phyloP scores from a whole-genome alignment of 2,797 vertebrate genomes.

The Microtus agrestis region DNA sequence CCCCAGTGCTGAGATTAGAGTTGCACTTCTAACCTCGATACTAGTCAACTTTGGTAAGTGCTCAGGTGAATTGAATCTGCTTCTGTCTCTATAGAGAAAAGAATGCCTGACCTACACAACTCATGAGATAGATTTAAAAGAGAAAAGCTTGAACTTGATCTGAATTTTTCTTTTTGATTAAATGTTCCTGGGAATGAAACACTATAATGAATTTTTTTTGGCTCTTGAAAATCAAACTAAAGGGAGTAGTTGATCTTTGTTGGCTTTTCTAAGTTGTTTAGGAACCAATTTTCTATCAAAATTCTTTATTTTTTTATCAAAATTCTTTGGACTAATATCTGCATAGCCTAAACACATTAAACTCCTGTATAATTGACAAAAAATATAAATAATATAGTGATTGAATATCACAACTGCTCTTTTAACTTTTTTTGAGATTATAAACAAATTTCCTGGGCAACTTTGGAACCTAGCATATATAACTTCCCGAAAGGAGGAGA shows the following conservation, averaged over 20 bases:
- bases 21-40: fast-evolving
- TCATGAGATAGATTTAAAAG: neutral
- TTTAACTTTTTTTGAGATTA: neutral
- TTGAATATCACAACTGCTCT: neutral
- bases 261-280: neutral
- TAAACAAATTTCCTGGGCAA: neutral
- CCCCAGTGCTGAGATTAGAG: neutral
- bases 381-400: neutral
- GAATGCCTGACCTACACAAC: neutral
- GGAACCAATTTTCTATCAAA: slow-evolving; percentile 17
- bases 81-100: neutral
- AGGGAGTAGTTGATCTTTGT: neutral
- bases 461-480: neutral
- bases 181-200: neutral
- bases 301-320: slow-evolving; percentile 28
- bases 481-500: neutral
- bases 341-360: neutral
- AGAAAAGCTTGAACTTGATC: neutral
- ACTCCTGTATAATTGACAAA: neutral
- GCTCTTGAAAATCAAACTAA: neutral
- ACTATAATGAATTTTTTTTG: neutral
- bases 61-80: neutral
- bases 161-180: neutral
- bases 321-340: slow-evolving; percentile 7
- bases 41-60: neutral